Evolutionary conservation across 2,888 invertebrate species (phyloP).

Genomic region (Rhagonycha lutea): DNA sequence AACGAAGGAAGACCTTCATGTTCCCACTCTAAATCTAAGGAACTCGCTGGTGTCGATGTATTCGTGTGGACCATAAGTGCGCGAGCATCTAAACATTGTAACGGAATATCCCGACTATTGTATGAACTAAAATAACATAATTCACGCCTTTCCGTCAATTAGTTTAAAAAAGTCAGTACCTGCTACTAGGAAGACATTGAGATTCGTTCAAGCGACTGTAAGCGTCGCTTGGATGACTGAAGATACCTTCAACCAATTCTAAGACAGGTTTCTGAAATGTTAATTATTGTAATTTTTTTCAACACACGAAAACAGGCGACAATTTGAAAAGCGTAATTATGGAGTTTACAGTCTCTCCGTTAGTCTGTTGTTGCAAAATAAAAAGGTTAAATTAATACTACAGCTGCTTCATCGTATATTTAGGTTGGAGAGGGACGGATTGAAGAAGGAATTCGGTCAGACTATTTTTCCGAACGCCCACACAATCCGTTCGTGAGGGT

Average conservation of each 20-base stretch:
- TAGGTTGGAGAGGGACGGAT: no score
- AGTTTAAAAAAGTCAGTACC: constrained; percentile 38
- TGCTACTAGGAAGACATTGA: constrained; percentile 49
- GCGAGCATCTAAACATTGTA: constrained; percentile 65
- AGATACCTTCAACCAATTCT: constrained; percentile 51
- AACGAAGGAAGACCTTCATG: constrained; percentile 60
- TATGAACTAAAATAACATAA: constrained; percentile 38
- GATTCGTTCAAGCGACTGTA: constrained; percentile 53
- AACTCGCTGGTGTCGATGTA: constrained; percentile 66
- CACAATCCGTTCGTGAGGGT: neutral
- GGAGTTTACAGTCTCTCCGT: constrained; percentile 5
- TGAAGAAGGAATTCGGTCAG: neutral
- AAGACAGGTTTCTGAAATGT: constrained; percentile 49
- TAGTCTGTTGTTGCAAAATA: neutral
- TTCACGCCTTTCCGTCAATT: neutral
- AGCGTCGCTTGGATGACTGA: constrained; percentile 48
- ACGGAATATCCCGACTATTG: constrained; percentile 59
- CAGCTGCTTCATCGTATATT: neutral
- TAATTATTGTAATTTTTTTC: neutral
- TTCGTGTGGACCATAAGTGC: constrained; percentile 53
- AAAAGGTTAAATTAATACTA: neutral
- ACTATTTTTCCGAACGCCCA: no score
- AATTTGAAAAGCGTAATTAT: neutral
- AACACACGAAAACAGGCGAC: neutral
- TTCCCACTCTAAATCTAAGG: constrained; percentile 73